Percentiles rank a stretch among this genome's conserved stretches.
phyloP scores from a whole-genome alignment of 2,797 vertebrate genomes.

The Enteromius treurensis region DNA sequence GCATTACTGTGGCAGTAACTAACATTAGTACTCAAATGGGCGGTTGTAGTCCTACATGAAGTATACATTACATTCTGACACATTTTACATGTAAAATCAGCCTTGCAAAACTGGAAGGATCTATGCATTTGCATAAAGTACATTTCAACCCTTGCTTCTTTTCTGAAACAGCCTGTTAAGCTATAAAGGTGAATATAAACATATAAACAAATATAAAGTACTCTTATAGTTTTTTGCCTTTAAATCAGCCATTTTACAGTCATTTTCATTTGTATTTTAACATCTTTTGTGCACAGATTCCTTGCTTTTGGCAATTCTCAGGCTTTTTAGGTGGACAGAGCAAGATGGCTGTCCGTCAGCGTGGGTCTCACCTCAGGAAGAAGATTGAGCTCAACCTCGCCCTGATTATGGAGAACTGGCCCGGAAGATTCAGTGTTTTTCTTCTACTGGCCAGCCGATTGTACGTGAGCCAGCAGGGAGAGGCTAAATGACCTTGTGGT shows the following conservation, averaged over 20 bases:
- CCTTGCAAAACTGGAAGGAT: not conserved
- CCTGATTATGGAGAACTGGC: constrained; percentile 17
- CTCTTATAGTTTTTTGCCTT: not conserved
- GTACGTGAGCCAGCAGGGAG: constrained; percentile 39
- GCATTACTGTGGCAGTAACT: not conserved
- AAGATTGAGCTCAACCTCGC: constrained; percentile 24
- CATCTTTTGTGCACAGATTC: not conserved
- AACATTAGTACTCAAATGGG: not conserved
- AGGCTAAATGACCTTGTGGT: constrained; percentile 47
- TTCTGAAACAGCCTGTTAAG: not conserved
- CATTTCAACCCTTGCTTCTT: not conserved
- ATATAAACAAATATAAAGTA: not conserved
- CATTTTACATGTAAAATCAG: not conserved
- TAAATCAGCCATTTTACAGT: not conserved
- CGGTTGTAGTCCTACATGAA: not conserved
- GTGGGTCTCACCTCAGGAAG: constrained; percentile 44
- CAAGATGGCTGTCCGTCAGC: not conserved
- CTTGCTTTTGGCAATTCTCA: not conserved
- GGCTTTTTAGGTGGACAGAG: not conserved
- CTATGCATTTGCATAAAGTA: not conserved
- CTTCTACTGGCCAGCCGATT: constrained; percentile 36
- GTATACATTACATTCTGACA: not conserved
- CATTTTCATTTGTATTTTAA: not conserved
- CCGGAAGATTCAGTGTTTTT: constrained; percentile 46
- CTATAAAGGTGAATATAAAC: no score